Base-by-base conservation (phyloP, 92 coral and sea anemone genomes). In the Pocillopora meandrina region DNA sequence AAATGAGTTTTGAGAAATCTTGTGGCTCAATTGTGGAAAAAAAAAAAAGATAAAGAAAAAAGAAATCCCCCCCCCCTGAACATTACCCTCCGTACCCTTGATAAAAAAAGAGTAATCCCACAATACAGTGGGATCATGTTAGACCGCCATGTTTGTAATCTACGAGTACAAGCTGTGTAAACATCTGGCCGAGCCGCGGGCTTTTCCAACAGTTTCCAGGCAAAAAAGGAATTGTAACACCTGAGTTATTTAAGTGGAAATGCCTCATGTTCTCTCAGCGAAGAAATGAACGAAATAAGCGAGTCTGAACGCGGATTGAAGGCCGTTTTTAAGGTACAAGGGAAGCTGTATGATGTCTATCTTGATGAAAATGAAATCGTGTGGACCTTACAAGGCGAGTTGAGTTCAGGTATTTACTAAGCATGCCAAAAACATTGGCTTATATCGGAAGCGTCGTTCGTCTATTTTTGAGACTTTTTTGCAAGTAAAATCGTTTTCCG, bases 271-370 rank as follows among this genome's bases (percentile, higher is more conserved):
- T 17, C 10, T 57, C 36, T 31, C 66, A 47, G 61, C 19, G 58
- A 19, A 21, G 68, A 34, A 79, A 23, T 61, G 71, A 69, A 21
- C 59, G 67, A 21, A 70, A 31, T 66, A 75, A 63, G 71, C 64
- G 14, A 15, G 60, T 55, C 26, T 35, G 35, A 65, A 1, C 19
- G 49, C 6, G 68, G 65, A n/a, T 17, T 93, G 65, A 93, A 90
- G 61, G 88, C 68, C 55, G 90, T 86, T 20, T 90, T 93, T 47
- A 83, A 74, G n/a, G 76, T 91, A 23, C 75, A 82, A 16, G 93
- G 93, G 17, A 93, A 93, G 71, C 31, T 84, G 16, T 78, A 82
- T 71, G 97, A 93, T 80, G 92, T 93, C 1, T 88, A 23, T 61
- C 92, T 93, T 20, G 87, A 80, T 72, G 74, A 80, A 15, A 92